Base-by-base conservation (phyloP, 2,797 vertebrate species). In the Mus minutoides region DNA sequence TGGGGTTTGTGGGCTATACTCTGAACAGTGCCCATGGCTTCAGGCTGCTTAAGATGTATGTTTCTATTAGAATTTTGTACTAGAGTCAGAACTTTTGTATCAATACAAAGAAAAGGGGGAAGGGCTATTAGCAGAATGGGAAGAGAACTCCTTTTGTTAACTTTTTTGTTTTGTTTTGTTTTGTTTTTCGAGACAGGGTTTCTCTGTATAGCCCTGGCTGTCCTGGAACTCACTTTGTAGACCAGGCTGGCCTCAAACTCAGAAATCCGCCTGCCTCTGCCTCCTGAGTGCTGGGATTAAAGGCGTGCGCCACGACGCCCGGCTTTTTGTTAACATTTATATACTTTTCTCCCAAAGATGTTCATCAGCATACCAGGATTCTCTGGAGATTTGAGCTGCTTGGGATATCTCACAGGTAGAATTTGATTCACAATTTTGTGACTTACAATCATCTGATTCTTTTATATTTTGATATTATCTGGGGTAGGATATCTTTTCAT, bases 381-480 rank as follows among this genome's bases (percentile, higher is more conserved):
- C 10, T 12, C 40, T 46, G 52, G 46, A 91, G 84, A 21, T 85
- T 90, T 69, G 17, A 26, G 22, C 83, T 88, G 37, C 21, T 92
- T 71, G 77, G 73, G 6, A 3, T 76, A 43, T 87, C 56, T 73
- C 56, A 40, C 34, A 75, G 29, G 62, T 80, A 67, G 80, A 80
- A 14, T 90, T 89, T 90, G 40, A 14, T 49, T 84, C 78, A 71
- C 7, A 11, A 49, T 77, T 94, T 94, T 88, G 11, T 49, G 71
- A 58, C 77, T 92, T 90, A 92, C 80, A 71, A 69, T 58, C 77
- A 29, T 71, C 83, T 80, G 92, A 64, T 92, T 58, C 1, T 93
- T 93, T 90, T 24, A 64, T 82, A 80, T 92, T 95, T 88, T 31
- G 11, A 80, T 4, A 52, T 75, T 91, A 76, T 89, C n/a, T 34